Base-by-base conservation (phyloP, 2,797 vertebrate species). In the Mus minutoides region DNA sequence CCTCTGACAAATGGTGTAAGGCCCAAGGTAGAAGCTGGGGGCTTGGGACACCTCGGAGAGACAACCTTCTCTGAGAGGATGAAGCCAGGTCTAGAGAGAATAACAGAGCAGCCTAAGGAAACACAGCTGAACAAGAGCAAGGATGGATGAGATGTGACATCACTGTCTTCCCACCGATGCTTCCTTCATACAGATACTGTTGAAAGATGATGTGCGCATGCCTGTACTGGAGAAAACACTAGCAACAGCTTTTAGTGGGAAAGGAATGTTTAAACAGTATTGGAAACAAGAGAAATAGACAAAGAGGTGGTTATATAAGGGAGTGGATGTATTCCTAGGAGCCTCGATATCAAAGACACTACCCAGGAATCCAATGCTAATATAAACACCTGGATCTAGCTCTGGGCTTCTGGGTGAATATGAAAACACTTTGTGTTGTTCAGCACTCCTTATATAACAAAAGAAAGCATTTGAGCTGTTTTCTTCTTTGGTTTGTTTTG, bases 371-470 rank as follows among this genome's bases (percentile, higher is more conserved):
- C 16, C 31, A 93, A 16, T 24, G 46, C n/a, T 78, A 82, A 77
- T 34, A 75, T 46, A 80, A 69, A 92, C 16, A 62, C 21, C 29
- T 49, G 16, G 52, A 85, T 64, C 80, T 54, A 71, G 37, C 37
- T 85, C 77, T 24, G 26, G 75, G 54, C 83, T 91, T 96, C 67
- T 37, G 40, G 13, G 13, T 80, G 37, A 77, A 94, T 90, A 87
- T 26, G 37, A 58, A 80, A 82, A 90, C 29, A 79, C 11, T 12
- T 14, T 40, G 40, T 89, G 4, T 58, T 92, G 43, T 19, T 29
- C 19, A 26, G 7, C 14, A 40, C 22, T 85, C 43, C 13, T 84
- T 93, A 71, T 31, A 37, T 60, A 88, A 86, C 31, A 6, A 69
- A 67, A 75, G 24, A 40, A 92, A 96, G n/a, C 11, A 43, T 89